Conservation (phyloP, 2,797 vertebrate species). For the Enteromius paludinosus region DNA sequence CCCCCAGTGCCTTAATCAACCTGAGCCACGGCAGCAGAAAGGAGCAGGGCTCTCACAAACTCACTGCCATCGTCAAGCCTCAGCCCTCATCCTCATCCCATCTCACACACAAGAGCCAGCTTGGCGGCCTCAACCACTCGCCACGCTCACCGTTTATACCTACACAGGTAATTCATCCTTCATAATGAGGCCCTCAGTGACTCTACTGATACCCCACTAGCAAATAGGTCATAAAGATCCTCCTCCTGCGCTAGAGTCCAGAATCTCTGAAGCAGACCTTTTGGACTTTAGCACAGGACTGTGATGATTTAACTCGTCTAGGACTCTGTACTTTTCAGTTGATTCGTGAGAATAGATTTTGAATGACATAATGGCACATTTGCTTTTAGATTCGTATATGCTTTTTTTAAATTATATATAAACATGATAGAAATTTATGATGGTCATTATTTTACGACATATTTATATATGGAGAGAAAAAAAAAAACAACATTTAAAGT, state of each 20-base stretch:
- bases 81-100: slow-evolving; percentile 82
- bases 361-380: background rate
- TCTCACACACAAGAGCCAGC: slow-evolving; percentile 75
- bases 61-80: slow-evolving; percentile 93
- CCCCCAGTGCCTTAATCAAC: slow-evolving; percentile 94
- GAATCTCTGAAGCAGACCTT: background rate
- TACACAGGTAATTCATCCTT: slow-evolving; percentile 79
- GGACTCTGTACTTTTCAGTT: background rate
- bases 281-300: slow-evolving; percentile 1
- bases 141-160: slow-evolving; percentile 91
- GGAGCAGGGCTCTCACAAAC: slow-evolving; percentile 87
- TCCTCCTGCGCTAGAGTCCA: background rate
- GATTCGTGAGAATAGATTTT: background rate
- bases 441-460: no score
- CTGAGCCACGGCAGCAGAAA: slow-evolving; percentile 88
- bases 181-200: background rate
- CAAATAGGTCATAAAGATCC: background rate
- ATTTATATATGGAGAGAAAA: no score
- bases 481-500: background rate
- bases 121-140: slow-evolving; percentile 89
- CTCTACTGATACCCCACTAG: background rate
- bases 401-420: background rate
- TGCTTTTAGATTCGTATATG: background rate
- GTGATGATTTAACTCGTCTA: background rate
- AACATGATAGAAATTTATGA: no score